phyloP scores from a whole-genome alignment of 2,888 invertebrate genomes.

The Anticlea derivata region DNA sequence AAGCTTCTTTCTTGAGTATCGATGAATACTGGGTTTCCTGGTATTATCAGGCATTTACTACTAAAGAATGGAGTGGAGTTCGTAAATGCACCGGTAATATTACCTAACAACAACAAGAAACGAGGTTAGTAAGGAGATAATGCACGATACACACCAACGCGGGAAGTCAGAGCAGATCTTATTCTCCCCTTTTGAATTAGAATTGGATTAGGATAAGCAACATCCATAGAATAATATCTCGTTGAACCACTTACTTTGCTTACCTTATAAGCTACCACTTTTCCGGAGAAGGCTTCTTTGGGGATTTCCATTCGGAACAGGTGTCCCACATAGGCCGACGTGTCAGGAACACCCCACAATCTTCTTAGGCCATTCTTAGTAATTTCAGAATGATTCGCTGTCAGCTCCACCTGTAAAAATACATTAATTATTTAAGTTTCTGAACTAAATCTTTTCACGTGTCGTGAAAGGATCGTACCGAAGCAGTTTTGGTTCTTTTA shows the following conservation, averaged over 20 bases:
- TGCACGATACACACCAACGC: too few relatives aligned
- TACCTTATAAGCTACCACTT: conserved; percentile 88
- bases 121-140: too few relatives aligned
- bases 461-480: too few relatives aligned
- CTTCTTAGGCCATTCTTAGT: conserved; percentile 78
- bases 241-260: conserved; percentile 35
- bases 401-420: conserved; percentile 67
- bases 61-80: too few relatives aligned
- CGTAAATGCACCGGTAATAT: not conserved
- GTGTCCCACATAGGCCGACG: conserved; percentile 87
- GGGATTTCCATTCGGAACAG: conserved; percentile 89
- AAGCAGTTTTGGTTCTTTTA: too few relatives aligned
- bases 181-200: too few relatives aligned
- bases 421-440: not conserved
- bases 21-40: too few relatives aligned
- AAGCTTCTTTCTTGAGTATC: too few relatives aligned
- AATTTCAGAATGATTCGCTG: conserved; percentile 77
- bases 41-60: too few relatives aligned
- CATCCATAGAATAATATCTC: conserved; percentile 2
- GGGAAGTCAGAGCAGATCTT: too few relatives aligned
- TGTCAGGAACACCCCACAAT: conserved; percentile 85
- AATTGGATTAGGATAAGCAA: not conserved
- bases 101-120: too few relatives aligned
- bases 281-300: conserved; percentile 87
- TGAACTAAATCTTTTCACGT: too few relatives aligned